A percentile compares a stretch with the other conserved stretches of the same genome.
These are phyloP conservation scores for Nysson spinosus DNA, from an alignment of 2,888 invertebrate genomes.

Conservation along the genomic window DNA sequence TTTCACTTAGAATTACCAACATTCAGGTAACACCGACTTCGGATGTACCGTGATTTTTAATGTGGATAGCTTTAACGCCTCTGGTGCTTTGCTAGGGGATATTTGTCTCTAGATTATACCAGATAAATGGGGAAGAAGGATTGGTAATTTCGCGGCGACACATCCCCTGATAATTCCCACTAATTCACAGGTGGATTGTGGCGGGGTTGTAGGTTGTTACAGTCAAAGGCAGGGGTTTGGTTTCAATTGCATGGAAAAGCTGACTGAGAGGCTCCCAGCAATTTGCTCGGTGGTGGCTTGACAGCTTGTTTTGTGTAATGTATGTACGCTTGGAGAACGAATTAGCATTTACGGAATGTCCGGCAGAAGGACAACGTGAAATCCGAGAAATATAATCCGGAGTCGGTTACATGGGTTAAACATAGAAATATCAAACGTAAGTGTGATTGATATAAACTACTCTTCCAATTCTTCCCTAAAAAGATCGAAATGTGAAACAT, in stretches of 20 bases:
- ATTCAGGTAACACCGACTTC: background rate
- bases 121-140: background rate
- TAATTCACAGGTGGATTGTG: constrained; percentile 16
- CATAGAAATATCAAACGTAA: too few relatives aligned
- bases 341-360: constrained; percentile 20
- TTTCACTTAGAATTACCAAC: constrained; percentile 9
- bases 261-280: constrained; percentile 11
- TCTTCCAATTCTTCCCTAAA: too few relatives aligned
- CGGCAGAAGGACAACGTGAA: constrained; percentile 9
- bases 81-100: background rate
- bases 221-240: background rate
- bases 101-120: too few relatives aligned
- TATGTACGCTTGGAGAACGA: constrained; percentile 32
- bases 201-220: background rate
- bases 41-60: too few relatives aligned
- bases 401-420: background rate
- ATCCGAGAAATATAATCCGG: background rate
- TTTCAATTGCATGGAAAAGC: constrained; percentile 31
- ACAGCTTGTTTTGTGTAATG: constrained; percentile 42
- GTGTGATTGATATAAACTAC: too few relatives aligned
- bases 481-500: too few relatives aligned
- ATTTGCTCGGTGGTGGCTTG: constrained; percentile 21
- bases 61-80: background rate
- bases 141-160: background rate
- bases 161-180: background rate